Conservation (phyloP, 1,140 invertebrate species). For the Ectropis grisescens region DNA sequence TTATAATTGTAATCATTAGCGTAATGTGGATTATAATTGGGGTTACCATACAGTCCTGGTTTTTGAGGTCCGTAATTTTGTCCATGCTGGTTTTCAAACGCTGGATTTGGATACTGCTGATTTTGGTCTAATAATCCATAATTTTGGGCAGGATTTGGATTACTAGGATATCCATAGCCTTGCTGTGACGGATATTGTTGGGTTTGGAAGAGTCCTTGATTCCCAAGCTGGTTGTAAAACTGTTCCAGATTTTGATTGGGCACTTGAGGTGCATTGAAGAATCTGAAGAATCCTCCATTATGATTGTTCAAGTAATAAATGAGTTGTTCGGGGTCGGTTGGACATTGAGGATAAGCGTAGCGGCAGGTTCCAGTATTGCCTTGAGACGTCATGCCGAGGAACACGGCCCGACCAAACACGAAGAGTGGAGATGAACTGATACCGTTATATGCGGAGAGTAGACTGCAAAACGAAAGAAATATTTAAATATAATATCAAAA, state of each 20-base stretch:
- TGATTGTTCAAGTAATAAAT: slow-evolving; percentile 88
- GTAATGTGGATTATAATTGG: no score
- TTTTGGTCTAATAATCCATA: slow-evolving; percentile 14
- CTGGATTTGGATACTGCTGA: not conserved
- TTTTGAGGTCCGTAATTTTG: no score
- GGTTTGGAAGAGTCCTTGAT: slow-evolving; percentile 14
- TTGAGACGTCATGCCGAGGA: slow-evolving; percentile 77
- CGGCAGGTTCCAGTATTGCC: slow-evolving; percentile 75
- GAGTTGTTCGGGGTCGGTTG: slow-evolving; percentile 77
- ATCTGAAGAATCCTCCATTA: slow-evolving; percentile 87
- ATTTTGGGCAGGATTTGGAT: slow-evolving; percentile 19
- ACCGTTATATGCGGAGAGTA: slow-evolving; percentile 59
- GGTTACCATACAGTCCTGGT: no score
- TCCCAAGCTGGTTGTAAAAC: slow-evolving; percentile 40
- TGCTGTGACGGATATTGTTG: slow-evolving; percentile 9
- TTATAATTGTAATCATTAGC: no score
- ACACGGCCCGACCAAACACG: slow-evolving; percentile 78
- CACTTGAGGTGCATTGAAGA: slow-evolving; percentile 72
- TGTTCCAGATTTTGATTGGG: slow-evolving; percentile 36
- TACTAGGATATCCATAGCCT: no score
- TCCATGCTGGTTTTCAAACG: no score
- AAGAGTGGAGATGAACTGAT: slow-evolving; percentile 73
- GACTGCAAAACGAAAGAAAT: slow-evolving; percentile 28
- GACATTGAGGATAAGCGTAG: slow-evolving; percentile 79
- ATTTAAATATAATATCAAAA: no score